Base-by-base conservation (phyloP, 2,113 vertebrate species). In the Grallaria varia region DNA sequence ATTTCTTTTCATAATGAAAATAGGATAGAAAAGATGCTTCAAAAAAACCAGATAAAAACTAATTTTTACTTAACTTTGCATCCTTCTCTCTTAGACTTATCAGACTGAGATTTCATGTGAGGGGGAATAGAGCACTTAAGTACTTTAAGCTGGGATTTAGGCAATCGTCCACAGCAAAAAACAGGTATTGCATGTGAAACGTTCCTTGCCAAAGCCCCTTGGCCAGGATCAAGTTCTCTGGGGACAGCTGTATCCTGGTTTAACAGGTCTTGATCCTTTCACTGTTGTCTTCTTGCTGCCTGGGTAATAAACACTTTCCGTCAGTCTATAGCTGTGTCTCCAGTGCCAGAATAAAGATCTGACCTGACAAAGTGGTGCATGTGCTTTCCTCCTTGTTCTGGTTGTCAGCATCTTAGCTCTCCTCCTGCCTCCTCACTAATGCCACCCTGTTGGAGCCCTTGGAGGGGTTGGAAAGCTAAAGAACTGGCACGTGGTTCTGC, bases 111-210 rank as follows among this genome's bases (percentile, higher is more conserved):
- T 78, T 63, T 50, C 30, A 2, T 27, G 9, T 44, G 78, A 95
- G 28, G 4, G 44, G 59, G 39, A 95, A 74, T 12, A 5, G 67
- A 91, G 84, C 73, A 67, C 81, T 98, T 93, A 89, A 94, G 75
- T 67, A 84, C 93, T 93, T 90, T 95, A 97, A 98, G 89, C 86
- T 90, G 90, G 95, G 95, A 95, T 98, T 97, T 97, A 97, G 93
- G 91, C 95, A 97, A 90, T 81, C 30, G 52, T 89, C 96, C 86
- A 67, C 60, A 82, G 71, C 15, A 47, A 97, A 98, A 92, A 68
- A 93, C 84, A 91, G 90, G 91, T 97, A 80, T 97, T 72, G 45
- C 86, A 55, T 77, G 89, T 92, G 95, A 89, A 83, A 85, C 52
- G 12, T 37, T 95, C 78, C 42, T 93, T 96, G 95, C 92, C 79